phyloP scores from a whole-genome alignment of 2,888 invertebrate species.

The Megalurothrips usitatus region DNA sequence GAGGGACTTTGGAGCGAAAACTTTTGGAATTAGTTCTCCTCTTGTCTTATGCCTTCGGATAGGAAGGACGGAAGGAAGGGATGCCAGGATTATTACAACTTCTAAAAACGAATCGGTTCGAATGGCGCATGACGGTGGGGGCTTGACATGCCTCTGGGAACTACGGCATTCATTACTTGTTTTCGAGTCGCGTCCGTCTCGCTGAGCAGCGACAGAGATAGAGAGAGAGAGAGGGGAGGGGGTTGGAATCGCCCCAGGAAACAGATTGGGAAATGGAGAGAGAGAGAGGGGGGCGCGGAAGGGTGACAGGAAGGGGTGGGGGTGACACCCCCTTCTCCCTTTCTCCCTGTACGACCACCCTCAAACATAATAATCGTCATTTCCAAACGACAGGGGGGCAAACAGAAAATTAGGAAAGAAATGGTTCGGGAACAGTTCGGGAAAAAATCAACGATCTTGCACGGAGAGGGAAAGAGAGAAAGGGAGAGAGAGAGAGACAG shows the following conservation, averaged over 20 bases:
- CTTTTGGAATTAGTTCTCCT: slow-evolving; percentile 7
- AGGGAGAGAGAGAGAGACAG: no score
- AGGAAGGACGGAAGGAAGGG: no score
- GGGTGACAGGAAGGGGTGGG: not conserved
- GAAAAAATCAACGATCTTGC: no score
- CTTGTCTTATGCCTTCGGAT: not conserved
- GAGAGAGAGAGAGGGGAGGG: not conserved
- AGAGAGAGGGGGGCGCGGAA: not conserved
- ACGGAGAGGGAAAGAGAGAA: no score
- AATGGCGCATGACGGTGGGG: not conserved
- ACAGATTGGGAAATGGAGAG: not conserved
- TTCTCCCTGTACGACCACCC: not conserved
- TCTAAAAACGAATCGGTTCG: slow-evolving; percentile 26
- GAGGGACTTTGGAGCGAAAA: not conserved
- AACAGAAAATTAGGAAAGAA: no score
- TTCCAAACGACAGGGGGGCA: no score
- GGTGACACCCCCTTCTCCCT: no score
- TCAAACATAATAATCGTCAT: not conserved
- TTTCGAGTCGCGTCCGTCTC: not conserved
- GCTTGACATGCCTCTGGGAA: slow-evolving; percentile 15
- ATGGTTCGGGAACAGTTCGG: no score
- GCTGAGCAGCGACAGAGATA: not conserved
- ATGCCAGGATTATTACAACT: slow-evolving; percentile 9
- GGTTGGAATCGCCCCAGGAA: not conserved
- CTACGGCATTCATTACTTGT: slow-evolving; percentile 18